These are phyloP conservation scores for Macrobrachium rosenbergii DNA, from an alignment of 1,140 invertebrate species.

Conservation along the genomic window DNA sequence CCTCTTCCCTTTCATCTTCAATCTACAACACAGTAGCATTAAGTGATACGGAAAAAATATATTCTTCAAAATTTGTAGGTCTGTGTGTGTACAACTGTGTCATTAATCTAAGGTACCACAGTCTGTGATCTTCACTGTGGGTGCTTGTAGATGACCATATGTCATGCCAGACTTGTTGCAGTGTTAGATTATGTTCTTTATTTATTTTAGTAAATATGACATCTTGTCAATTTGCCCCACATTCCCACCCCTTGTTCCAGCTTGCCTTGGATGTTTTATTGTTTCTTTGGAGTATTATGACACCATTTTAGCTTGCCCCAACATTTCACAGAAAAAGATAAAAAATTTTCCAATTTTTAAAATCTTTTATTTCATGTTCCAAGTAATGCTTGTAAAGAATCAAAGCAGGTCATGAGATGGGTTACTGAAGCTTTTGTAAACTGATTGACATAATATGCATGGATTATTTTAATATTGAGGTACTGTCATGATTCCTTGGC, in stretches of 20 bases:
- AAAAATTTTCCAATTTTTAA: background rate
- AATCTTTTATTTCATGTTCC: slow-evolving; percentile 13
- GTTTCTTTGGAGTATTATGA: too few species aligned
- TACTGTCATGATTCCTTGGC: slow-evolving; percentile 53
- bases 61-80: slow-evolving; percentile 20
- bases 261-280: background rate
- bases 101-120: slow-evolving; percentile 48
- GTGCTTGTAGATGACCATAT: slow-evolving; percentile 52
- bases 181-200: slow-evolving; percentile 26
- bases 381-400: slow-evolving; percentile 29
- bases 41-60: slow-evolving; percentile 18
- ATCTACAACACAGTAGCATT: slow-evolving; percentile 11
- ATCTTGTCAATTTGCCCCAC: too few species aligned
- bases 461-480: slow-evolving; percentile 46
- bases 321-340: background rate
- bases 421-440: slow-evolving; percentile 26
- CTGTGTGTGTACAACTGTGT: slow-evolving; percentile 53
- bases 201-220: slow-evolving; percentile 15
- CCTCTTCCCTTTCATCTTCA: slow-evolving; percentile 12
- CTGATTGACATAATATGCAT: slow-evolving; percentile 43
- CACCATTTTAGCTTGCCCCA: too few species aligned
- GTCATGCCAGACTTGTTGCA: slow-evolving; percentile 48
- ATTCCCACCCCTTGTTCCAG: background rate
- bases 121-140: slow-evolving; percentile 36
- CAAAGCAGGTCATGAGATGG: slow-evolving; percentile 57